Evolutionary conservation across 2,888 invertebrate species (phyloP), one percentile per base, ranked within the genome.

Genomic region (Dioctria rufipes): DNA sequence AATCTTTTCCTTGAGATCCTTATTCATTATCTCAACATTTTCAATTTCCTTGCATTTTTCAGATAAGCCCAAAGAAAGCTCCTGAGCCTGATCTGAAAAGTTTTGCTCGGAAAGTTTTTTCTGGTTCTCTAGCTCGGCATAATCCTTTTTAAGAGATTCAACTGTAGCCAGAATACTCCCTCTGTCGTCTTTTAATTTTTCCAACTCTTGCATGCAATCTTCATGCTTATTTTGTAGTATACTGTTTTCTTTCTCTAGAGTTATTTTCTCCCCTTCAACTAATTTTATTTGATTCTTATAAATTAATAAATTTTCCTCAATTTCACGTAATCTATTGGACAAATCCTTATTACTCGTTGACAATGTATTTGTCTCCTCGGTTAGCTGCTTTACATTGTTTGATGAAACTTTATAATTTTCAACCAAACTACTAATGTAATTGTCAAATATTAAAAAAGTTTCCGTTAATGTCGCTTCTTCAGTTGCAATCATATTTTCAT

Each of bases 371-470:
- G 43, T 11, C 13, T 77, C 60, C 43, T 71, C 61, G 11, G 43
- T 4, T 39, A 66, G 37, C 4, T n/a, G 37, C 3, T 73, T 58
- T 11, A 84, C 77, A 3, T 80, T 78, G 11, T 78, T 80, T 25
- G 81, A 83, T 42, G 83, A 84, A 3, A 83, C 80, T 37, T 84
- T 84, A 69, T 85, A 86, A 6, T 81, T 83, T 8, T 80, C 67
- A 13, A 83, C 79, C n/a, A 87, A 82, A 69, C 84, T 84, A 5
- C 86, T 83, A 4, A 86, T 82, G 80, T 84, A 86, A 66, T 83
- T 84, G n/a, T 84, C 84, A 71, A 86, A 86, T 9, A 85, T 80
- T 13, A 82, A 63, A 66, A 86, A 84, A 71, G 82, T 84, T 61
- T 85, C 84, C 3, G 83, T 42, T 6, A 84, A 83, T 37, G 82